These are phyloP conservation scores for Crax fasciolata DNA, from an alignment of 2,797 vertebrate genomes.

Conservation along the genomic window DNA sequence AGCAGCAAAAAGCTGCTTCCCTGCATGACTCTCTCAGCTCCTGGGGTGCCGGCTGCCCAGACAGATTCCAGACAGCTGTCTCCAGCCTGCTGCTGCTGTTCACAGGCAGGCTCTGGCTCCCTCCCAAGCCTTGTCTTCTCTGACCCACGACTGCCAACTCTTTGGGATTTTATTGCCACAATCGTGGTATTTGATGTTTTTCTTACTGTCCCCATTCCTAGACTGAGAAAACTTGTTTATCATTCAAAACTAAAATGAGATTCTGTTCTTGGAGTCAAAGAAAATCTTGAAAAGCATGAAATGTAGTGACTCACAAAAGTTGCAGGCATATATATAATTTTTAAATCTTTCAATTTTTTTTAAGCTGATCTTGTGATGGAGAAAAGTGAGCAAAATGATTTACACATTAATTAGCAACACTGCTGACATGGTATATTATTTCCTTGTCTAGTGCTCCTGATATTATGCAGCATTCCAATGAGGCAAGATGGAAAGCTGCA, in stretches of 20 bases:
- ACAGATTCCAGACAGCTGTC: slow-evolving; percentile 74
- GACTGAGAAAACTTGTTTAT: slow-evolving; percentile 48
- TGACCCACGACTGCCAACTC: slow-evolving; percentile 45
- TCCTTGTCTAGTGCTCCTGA: not conserved
- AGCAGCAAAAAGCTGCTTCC: slow-evolving; percentile 62
- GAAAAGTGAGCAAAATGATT: not conserved
- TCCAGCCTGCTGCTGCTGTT: slow-evolving; percentile 71
- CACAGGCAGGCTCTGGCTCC: slow-evolving; percentile 59
- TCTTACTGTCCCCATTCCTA: slow-evolving; percentile 37
- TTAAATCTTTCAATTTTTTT: not conserved
- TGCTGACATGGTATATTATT: slow-evolving; percentile 16
- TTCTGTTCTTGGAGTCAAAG: slow-evolving; percentile 6
- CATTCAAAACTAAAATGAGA: slow-evolving; percentile 41
- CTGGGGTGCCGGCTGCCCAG: slow-evolving; percentile 65
- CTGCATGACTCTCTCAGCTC: slow-evolving; percentile 54
- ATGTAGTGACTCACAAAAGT: not conserved
- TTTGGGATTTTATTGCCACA: slow-evolving; percentile 39
- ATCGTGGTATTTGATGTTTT: slow-evolving; percentile 59
- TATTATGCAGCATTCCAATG: not conserved
- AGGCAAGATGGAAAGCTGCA: not conserved
- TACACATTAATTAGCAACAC: not conserved
- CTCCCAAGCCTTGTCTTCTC: slow-evolving; percentile 66
- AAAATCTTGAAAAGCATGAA: slow-evolving; percentile 32
- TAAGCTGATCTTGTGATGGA: not conserved
- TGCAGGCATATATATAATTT: not conserved